Conservation (phyloP, 2,797 vertebrate species). For the Rhinoraja longicauda region DNA sequence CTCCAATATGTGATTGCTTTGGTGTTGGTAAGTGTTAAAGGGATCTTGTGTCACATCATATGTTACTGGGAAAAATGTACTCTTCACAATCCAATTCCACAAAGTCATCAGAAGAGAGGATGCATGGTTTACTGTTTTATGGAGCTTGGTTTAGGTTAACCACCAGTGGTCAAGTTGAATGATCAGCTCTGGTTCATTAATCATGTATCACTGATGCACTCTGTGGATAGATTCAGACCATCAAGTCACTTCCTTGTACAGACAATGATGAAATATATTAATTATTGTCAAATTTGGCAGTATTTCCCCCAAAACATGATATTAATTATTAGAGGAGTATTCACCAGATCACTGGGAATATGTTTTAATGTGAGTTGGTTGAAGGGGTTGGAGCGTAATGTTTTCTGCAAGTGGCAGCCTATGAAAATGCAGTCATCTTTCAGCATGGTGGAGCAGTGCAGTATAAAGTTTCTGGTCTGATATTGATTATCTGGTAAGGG, state of each 20-base stretch:
- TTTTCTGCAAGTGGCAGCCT: not conserved
- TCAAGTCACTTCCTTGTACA: not conserved
- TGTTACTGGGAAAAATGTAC: not conserved
- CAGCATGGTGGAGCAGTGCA: not conserved
- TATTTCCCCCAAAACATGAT: not conserved
- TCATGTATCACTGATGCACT: not conserved
- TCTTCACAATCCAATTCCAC: not conserved
- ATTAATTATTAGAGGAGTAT: not conserved
- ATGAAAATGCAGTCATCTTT: not conserved
- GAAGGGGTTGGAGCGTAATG: not conserved
- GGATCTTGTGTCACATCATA: not conserved
- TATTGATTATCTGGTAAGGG: not conserved
- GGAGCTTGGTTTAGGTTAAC: not conserved
- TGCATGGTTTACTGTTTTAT: not conserved
- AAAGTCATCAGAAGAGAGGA: too few relatives aligned
- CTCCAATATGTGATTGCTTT: constrained; percentile 79
- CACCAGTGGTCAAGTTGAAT: not conserved
- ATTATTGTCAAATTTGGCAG: not conserved
- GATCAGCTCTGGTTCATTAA: not conserved
- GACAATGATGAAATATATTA: not conserved
- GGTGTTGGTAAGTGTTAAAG: constrained; percentile 72
- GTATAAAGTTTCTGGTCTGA: too few relatives aligned
- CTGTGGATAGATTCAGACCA: not conserved
- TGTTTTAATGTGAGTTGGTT: not conserved
- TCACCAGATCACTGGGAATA: not conserved